Evolutionary conservation across 1,140 invertebrate genomes (phyloP), one percentile per base, ranked within the genome.

Genomic region (Melipona quadrifasciata): DNA sequence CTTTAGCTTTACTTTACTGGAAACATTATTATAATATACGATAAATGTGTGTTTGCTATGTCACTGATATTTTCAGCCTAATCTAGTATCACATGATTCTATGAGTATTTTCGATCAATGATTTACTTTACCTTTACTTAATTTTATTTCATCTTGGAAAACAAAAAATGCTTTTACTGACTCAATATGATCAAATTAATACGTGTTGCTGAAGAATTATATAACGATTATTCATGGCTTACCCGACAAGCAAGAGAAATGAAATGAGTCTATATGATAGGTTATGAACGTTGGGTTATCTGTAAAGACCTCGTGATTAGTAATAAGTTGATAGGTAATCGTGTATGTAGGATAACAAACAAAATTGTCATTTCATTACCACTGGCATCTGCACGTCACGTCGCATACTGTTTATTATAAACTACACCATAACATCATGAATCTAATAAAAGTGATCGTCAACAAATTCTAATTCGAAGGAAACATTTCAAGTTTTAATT

Each of bases 241-340:
- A 53, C 51, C 19, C 73, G 58, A 72, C 61, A 57, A 19, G 19
- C 67, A 58, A 71, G 82, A 55, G 70, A 86, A 81, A 64, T 67
- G 57, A 71, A 76, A 64, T 55, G 34, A 80, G 21, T 77, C n/a
- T 80, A 67, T 64, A 73, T 80, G 81, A 91, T 85, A 82, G 88
- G 78, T 90, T 91, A 80, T 83, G 89, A 91, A 84, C 84, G 76
- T 85, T 91, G 82, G 91, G 91, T 92, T 92, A 92, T 92, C 91
- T 92, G 77, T 2, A n/a, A 72, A 92, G 90, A 92, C 91, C 91
- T 91, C 88, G 90, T 90, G 91, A 92, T 92, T 92, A 85, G 78
- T 78, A 89, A 90, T 65, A 82, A 75, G 78, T 80, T 87, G 91
- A 92, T 91, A 92, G 90, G 87, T 92, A 92, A 92, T 92, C 90